Conservation (phyloP, 2,797 vertebrate species). For the Oreortyx pictus region DNA sequence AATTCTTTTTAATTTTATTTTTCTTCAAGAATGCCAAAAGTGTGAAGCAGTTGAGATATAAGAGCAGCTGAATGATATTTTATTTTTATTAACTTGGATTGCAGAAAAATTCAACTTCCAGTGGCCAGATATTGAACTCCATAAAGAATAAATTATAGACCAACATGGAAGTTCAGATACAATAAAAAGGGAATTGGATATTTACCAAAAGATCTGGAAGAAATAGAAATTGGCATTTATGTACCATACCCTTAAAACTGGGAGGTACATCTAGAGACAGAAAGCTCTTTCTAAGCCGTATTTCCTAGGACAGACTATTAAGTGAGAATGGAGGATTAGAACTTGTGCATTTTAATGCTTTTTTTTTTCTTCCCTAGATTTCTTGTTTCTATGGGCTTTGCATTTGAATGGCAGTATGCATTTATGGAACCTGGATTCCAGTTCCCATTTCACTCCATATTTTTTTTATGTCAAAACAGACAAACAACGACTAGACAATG, state of each 20-base stretch:
- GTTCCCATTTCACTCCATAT: neutral
- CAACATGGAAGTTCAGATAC: conserved; percentile 10
- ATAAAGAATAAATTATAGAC: conserved; percentile 13
- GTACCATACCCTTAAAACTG: neutral
- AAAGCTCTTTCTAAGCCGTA: neutral
- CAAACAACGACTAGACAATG: neutral
- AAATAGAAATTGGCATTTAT: conserved; percentile 23
- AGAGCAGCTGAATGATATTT: neutral
- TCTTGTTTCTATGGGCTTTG: neutral
- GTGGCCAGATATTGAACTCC: neutral
- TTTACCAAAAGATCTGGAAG: conserved; percentile 21
- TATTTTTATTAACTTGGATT: neutral
- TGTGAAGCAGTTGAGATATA: neutral
- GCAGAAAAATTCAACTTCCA: neutral
- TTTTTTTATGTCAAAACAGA: neutral
- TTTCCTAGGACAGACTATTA: neutral
- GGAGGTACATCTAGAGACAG: neutral
- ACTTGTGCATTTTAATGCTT: rapidly evolving
- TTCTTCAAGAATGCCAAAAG: neutral
- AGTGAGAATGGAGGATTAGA: neutral
- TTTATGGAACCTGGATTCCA: neutral
- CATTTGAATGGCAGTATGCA: neutral
- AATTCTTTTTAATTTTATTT: neutral
- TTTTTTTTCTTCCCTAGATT: neutral
- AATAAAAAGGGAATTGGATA: neutral